Evolutionary conservation across 2,113 vertebrate species (phyloP).

Genomic region (Conger conger): DNA sequence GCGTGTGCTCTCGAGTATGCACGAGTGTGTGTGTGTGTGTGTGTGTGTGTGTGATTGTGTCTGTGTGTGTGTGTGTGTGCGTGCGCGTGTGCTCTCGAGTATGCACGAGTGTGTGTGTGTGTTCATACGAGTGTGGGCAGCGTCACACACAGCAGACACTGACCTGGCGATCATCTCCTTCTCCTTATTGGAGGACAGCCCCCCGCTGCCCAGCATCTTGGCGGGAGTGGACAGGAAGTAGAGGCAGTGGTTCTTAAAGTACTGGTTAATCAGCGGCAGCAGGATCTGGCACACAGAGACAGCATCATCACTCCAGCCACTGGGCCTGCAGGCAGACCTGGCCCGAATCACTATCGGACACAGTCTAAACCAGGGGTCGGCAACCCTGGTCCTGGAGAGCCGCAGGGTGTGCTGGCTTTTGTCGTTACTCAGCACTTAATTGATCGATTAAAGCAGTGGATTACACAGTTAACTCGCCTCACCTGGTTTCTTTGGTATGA

Average conservation of each 20-base stretch:
- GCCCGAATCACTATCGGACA: too few species aligned
- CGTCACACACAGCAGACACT: background rate
- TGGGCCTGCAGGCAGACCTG: background rate
- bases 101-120: background rate
- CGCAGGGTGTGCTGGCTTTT: too few species aligned
- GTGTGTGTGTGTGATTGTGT: background rate
- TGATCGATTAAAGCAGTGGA: too few species aligned
- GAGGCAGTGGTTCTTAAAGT: slow-evolving; percentile 87
- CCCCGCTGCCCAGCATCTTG: slow-evolving; percentile 86
- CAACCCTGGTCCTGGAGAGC: too few species aligned
- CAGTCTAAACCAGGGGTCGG: too few species aligned
- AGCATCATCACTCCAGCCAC: background rate
- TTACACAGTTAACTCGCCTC: too few species aligned
- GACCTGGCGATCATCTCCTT: slow-evolving; percentile 96
- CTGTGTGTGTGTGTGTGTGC: background rate
- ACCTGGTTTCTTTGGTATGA: too few species aligned
- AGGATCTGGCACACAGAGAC: slow-evolving; percentile 72
- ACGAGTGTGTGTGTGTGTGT: background rate
- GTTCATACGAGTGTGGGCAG: background rate
- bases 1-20: background rate
- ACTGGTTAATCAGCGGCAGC: slow-evolving; percentile 89
- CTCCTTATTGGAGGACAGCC: slow-evolving; percentile 91
- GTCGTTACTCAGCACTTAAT: too few species aligned
- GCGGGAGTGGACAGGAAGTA: slow-evolving; percentile 79
- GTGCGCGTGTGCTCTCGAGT: background rate